A percentile compares a stretch with the other conserved stretches of the same genome.
Evolutionary conservation across 92 coral and sea anemone species (phyloP).

Genomic region (Nematostella vectensis): DNA sequence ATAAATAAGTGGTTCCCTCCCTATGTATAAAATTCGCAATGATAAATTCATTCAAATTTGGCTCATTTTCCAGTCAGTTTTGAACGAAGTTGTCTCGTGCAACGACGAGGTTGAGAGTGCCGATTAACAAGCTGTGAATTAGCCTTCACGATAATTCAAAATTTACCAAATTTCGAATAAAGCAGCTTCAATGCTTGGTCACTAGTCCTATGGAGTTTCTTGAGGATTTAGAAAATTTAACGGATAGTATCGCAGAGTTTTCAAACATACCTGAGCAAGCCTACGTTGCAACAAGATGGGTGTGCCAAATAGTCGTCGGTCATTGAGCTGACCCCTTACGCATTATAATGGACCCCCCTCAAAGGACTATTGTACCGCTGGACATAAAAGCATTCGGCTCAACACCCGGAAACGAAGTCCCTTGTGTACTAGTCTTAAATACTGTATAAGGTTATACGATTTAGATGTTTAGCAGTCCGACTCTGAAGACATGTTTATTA

Average conservation of each 20-base stretch:
- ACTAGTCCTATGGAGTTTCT: neutral
- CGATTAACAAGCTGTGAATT: too few species aligned
- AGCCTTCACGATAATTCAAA: too few species aligned
- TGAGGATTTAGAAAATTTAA: neutral
- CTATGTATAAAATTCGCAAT: neutral
- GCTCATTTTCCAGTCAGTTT: neutral
- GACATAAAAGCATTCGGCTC: neutral
- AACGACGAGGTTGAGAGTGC: neutral
- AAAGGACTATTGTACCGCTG: conserved; percentile 3
- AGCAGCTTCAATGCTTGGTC: neutral
- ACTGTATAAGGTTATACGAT: too few species aligned
- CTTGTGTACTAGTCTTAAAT: too few species aligned
- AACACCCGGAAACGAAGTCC: too few species aligned
- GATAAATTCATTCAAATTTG: neutral
- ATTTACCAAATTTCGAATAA: too few species aligned
- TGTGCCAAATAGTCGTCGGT: conserved; percentile 29
- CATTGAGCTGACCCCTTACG: conserved; percentile 21
- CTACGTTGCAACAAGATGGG: conserved; percentile 22
- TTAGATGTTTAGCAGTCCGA: too few species aligned
- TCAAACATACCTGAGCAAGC: conserved; percentile 10
- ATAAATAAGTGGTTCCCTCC: neutral
- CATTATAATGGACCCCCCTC: conserved; percentile 17
- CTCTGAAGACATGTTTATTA: too few species aligned
- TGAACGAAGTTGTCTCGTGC: too few species aligned
- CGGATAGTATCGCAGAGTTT: neutral